Evolutionary conservation across 1,140 invertebrate genomes (phyloP), one percentile per base, ranked within the genome.

Genomic region (Bombus turneri): DNA sequence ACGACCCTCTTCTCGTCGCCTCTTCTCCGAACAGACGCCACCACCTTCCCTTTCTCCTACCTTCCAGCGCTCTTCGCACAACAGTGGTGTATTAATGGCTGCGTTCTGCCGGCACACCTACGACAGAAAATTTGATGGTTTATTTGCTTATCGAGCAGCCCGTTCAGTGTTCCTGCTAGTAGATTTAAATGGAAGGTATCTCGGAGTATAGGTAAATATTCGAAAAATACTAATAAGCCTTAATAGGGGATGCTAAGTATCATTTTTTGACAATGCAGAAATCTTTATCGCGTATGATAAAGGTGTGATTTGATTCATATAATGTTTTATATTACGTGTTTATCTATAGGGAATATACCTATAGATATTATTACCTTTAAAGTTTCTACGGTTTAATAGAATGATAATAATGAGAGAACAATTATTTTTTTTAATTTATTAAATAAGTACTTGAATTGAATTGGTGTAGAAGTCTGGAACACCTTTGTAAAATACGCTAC

Each of bases 41-140:
- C 76, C 83, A 79, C 75, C 77, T 85, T 85, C 83, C 73, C 80
- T 78, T 82, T 88, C 85, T 81, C 79, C 43, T 76, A 41, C 41
- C 73, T 88, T 81, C 25, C 47, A 57, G 64, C 64, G 53, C 66
- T 79, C 72, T 59, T 83, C 79, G 37, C n/a, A 84, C 53, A 84
- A 87, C 88, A 68, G 75, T 81, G 88, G 91, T 87, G 90, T 93
- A 93, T 92, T 91, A 91, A 90, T 64, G 75, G 34, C 75, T 57
- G 41, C 77, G 69, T 59, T 43, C 66, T 22, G 22, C 57, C n/a
- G 8, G 75, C 31, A 53, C 74, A 71, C 66, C 75, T 84, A 79
- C 73, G 75, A 84, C 82, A 71, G 75, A 84, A 84, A 84, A 78
- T 84, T 78, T 34, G 31, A 59, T 62, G 22, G 39, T 77, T 78